Percentiles rank a stretch among this genome's conserved stretches.
Evolutionary conservation across 2,113 vertebrate genomes (phyloP).

Genomic region (Ptilonorhynchus violaceus): DNA sequence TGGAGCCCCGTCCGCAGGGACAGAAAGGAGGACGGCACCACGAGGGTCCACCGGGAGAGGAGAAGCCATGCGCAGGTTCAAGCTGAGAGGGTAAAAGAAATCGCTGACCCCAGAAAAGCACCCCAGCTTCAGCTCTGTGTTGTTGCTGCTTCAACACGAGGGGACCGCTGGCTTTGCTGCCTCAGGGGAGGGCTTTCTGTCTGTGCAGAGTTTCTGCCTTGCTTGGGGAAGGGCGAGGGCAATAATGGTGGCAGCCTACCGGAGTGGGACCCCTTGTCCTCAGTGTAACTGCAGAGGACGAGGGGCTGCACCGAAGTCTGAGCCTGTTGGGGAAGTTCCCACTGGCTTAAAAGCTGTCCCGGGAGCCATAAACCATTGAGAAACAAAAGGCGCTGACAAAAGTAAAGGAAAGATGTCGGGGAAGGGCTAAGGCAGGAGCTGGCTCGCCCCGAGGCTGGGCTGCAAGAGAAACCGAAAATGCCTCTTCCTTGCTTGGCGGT

Average conservation of each 20-base stretch:
- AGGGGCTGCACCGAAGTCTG: rapidly evolving
- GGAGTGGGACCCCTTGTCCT: rapidly evolving
- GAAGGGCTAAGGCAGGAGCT: not conserved
- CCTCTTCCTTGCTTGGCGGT: not conserved
- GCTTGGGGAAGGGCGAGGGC: not conserved
- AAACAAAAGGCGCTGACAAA: rapidly evolving
- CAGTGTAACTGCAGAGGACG: rapidly evolving
- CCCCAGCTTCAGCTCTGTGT: not conserved
- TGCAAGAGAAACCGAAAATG: not conserved
- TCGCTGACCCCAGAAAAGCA: not conserved
- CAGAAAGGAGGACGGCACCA: not conserved
- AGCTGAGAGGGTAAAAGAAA: not conserved
- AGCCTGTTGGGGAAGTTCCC: not conserved
- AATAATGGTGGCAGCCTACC: rapidly evolving
- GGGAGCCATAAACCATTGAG: rapidly evolving
- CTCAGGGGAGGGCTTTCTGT: not conserved
- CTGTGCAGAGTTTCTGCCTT: not conserved
- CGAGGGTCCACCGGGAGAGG: rapidly evolving
- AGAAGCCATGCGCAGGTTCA: not conserved
- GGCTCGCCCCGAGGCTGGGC: not conserved
- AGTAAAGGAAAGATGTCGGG: rapidly evolving
- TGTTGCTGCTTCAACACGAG: not conserved
- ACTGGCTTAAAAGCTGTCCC: rapidly evolving
- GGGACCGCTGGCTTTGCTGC: rapidly evolving
- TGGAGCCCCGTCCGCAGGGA: not conserved